phyloP scores from a whole-genome alignment of 2,888 invertebrate genomes.

The Autographa pulchrina region DNA sequence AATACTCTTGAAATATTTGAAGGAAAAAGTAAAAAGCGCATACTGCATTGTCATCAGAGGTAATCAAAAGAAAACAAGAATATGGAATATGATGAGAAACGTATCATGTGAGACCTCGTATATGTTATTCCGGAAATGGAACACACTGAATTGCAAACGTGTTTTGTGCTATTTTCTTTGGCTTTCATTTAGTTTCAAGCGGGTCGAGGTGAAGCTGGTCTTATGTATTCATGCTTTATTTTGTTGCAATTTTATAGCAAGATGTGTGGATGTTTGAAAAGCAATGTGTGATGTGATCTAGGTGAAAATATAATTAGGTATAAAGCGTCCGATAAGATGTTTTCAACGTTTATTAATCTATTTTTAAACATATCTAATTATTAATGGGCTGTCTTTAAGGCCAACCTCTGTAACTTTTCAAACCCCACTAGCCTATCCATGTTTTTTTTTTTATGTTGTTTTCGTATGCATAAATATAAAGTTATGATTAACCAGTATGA shows the following conservation, averaged over 20 bases:
- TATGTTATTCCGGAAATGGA: background rate
- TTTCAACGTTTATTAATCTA: no score
- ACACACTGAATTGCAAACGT: background rate
- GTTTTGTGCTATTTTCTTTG: constrained; percentile 3
- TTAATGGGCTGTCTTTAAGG: background rate
- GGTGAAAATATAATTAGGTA: no score
- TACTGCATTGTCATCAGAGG: background rate
- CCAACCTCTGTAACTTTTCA: no score
- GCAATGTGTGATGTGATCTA: no score
- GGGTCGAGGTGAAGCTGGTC: background rate
- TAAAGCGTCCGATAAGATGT: no score
- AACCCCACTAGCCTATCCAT: no score
- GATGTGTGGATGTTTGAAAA: background rate
- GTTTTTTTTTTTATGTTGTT: no score
- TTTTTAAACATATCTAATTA: no score
- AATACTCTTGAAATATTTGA: no score
- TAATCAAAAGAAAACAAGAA: background rate
- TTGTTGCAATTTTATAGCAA: background rate
- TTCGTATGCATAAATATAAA: no score
- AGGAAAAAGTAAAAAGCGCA: background rate
- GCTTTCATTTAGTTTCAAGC: background rate
- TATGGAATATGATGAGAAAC: background rate
- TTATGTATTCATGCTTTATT: background rate
- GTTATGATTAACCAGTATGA: no score
- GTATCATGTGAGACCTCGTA: background rate